Evolutionary conservation across 2,888 invertebrate species (phyloP), one percentile per base, ranked within the genome.

Genomic region (Cryptophagus acutangulus): DNA sequence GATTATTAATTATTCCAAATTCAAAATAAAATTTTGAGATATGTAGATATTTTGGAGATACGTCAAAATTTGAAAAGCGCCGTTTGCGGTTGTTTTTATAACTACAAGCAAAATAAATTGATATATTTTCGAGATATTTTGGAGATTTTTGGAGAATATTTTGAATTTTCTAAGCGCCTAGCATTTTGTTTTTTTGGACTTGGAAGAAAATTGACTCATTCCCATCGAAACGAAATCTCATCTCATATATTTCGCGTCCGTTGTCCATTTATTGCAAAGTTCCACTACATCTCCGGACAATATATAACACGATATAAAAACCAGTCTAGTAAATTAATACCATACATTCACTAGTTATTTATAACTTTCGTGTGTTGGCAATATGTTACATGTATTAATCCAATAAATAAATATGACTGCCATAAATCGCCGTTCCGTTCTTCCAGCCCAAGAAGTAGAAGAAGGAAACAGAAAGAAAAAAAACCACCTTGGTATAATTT

Each of bases 311-410:
- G 55, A 59, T 61, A 64, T 64, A 65, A 63, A 63, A 66, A 66
- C 63, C 62, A 62, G 64, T 61, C 63, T 59, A 63, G 65, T 66
- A 69, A 69, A 69, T 69, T 69, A 69, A 69, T 69, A 67, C 67
- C 66, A 64, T 67, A 66, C 67, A 64, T 66, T 67, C 65, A 55
- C 58, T 50, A 61, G 67, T 69, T 69, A 69, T 69, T 69, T 69
- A 69, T 69, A 66, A 60, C 67, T 63, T 61, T 67, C 66, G 67
- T 68, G 68, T 69, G 67, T 69, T 66, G 67, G 66, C 67, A 69
- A 69, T 70, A 70, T 67, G 69, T 69, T 70, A 70, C 68, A 68
- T 67, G 69, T 69, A 70, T 70, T 70, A 70, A 70, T 69, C 70
- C 70, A 70, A 70, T 70, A 70, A 70, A 70, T 70, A 70, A 70